These are phyloP conservation scores for Lottia scabra DNA, from an alignment of 2,888 invertebrate species.

Conservation along the genomic window DNA sequence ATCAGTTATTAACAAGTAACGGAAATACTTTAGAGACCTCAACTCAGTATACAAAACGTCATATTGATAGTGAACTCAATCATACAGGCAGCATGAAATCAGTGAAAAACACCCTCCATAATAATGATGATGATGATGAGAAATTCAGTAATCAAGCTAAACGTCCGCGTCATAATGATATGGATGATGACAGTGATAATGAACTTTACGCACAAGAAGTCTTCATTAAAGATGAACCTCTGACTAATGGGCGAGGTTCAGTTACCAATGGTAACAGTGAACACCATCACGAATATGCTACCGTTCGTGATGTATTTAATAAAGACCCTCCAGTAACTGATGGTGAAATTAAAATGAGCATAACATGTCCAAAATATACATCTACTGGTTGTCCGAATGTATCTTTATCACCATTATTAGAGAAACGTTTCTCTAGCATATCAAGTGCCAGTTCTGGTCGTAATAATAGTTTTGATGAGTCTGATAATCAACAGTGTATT, in stretches of 20 bases:
- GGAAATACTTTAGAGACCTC: conserved; percentile 19
- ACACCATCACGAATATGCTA: too few relatives aligned
- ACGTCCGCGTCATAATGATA: too few relatives aligned
- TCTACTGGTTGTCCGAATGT: conserved; percentile 62
- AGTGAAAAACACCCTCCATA: conserved; percentile 4
- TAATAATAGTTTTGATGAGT: conserved; percentile 61
- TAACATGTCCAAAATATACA: conserved; percentile 16
- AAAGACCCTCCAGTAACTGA: conserved; percentile 10
- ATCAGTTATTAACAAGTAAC: conserved; percentile 27
- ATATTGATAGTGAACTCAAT: conserved; percentile 35
- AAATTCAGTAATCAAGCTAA: too few relatives aligned
- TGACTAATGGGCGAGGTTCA: too few relatives aligned
- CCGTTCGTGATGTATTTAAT: too few relatives aligned
- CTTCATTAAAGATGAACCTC: too few relatives aligned
- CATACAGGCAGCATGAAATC: conserved; percentile 23
- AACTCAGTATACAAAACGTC: conserved; percentile 26
- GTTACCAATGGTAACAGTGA: too few relatives aligned
- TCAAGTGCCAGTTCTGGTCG: conserved; percentile 63
- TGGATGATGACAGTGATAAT: too few relatives aligned
- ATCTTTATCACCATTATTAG: conserved; percentile 59
- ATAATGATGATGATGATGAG: too few relatives aligned
- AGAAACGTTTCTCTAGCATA: conserved; percentile 54
- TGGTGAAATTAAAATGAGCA: conserved; percentile 20
- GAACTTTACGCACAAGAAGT: too few relatives aligned
- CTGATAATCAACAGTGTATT: conserved; percentile 43